Evolutionary conservation across 2,113 vertebrate genomes (phyloP).

Genomic region (Pionites leucogaster): DNA sequence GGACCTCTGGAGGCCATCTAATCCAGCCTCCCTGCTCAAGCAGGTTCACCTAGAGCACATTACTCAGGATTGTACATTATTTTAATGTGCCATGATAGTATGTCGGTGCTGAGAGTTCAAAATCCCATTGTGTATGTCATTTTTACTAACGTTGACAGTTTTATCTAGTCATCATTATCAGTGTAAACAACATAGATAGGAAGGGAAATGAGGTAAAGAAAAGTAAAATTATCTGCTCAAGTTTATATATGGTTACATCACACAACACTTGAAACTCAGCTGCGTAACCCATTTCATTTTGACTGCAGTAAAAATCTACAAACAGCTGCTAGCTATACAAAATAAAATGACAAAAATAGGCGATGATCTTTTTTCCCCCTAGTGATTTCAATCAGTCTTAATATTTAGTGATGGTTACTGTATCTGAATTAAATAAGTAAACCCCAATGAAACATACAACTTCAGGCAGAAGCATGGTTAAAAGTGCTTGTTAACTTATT

Average conservation of each 20-base stretch:
- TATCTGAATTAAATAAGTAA: background rate
- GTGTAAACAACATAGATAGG: background rate
- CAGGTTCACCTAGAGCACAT: background rate
- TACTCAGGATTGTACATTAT: background rate
- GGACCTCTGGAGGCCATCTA: background rate
- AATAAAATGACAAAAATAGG: background rate
- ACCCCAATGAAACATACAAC: background rate
- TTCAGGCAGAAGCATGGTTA: background rate
- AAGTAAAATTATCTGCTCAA: background rate
- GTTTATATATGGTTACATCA: background rate
- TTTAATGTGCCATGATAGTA: background rate
- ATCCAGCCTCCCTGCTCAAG: background rate
- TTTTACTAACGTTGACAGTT: background rate
- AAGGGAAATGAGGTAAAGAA: background rate
- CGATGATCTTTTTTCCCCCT: fast-evolving
- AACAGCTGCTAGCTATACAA: background rate
- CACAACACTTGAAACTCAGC: background rate
- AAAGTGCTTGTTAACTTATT: background rate
- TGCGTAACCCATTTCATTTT: background rate
- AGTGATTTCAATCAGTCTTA: background rate
- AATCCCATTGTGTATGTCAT: background rate
- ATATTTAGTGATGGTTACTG: background rate
- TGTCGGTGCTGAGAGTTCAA: background rate
- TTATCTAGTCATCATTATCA: background rate
- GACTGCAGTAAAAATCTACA: background rate